Conservation (phyloP, 2,888 invertebrate species). For the Trissonchulus latispiculum region DNA sequence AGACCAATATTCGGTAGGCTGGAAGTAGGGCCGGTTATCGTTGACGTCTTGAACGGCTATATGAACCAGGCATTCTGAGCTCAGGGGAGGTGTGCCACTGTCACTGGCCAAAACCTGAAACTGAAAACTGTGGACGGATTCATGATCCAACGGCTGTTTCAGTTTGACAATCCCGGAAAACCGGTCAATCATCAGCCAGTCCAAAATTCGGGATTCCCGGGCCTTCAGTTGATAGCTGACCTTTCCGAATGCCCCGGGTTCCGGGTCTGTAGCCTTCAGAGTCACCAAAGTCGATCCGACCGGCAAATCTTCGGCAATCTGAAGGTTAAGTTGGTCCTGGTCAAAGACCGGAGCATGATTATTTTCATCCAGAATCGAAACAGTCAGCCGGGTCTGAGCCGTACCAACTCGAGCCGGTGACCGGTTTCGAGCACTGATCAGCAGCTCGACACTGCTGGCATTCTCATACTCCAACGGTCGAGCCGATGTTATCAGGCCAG, state of each 20-base stretch:
- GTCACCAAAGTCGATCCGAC: conserved; percentile 74
- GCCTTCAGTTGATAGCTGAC: conserved; percentile 58
- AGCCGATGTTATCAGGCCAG: conserved; percentile 78
- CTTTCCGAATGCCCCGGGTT: conserved; percentile 69
- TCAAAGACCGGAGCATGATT: background rate
- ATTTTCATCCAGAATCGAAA: background rate
- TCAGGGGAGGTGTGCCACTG: background rate
- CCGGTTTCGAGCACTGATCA: background rate
- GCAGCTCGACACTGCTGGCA: background rate
- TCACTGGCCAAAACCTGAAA: conserved; percentile 3
- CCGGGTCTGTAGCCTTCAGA: conserved; percentile 67
- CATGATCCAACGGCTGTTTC: conserved; percentile 53
- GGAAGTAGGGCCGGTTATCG: conserved; percentile 56
- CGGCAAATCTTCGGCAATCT: background rate
- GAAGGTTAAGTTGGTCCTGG: background rate
- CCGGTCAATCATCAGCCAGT: conserved; percentile 60
- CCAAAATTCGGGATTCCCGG: conserved; percentile 80
- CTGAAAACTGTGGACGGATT: background rate
- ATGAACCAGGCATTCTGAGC: conserved; percentile 52
- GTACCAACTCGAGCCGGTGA: background rate
- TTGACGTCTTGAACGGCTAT: conserved; percentile 74
- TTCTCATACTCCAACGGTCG: conserved; percentile 43
- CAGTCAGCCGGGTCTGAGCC: background rate
- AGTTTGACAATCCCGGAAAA: conserved; percentile 58
- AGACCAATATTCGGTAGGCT: conserved; percentile 55